Conservation (phyloP, 2,797 vertebrate genomes). For the Fringilla coelebs region DNA sequence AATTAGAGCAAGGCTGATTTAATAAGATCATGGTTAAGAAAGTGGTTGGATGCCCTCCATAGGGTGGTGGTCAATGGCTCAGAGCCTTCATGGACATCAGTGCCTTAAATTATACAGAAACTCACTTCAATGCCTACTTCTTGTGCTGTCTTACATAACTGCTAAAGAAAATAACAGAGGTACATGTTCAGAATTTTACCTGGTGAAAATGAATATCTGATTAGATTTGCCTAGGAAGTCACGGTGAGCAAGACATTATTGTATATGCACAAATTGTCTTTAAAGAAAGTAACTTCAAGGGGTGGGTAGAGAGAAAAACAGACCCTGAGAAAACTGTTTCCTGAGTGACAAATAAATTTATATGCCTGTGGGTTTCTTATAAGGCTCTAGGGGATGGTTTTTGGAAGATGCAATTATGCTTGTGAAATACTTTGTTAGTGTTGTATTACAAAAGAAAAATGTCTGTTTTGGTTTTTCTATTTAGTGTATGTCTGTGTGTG, state of each 20-base stretch:
- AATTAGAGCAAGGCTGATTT: neutral
- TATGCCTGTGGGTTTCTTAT: constrained; percentile 58
- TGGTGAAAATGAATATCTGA: constrained; percentile 48
- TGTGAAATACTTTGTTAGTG: constrained; percentile 36
- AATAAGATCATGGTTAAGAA: neutral
- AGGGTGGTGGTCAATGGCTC: neutral
- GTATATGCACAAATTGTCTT: constrained; percentile 30
- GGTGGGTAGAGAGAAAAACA: constrained; percentile 17
- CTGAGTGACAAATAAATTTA: constrained; percentile 57
- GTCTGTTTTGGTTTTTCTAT: neutral
- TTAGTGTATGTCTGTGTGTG: neutral
- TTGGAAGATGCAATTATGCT: constrained; percentile 43
- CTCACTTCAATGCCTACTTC: neutral
- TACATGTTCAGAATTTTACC: neutral
- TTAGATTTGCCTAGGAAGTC: constrained; percentile 36
- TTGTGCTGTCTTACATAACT: neutral
- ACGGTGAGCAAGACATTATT: constrained; percentile 41
- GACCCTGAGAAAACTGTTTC: constrained; percentile 10
- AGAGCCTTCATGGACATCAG: neutral
- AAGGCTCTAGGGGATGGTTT: constrained; percentile 24
- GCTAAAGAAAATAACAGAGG: neutral
- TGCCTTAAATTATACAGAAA: neutral
- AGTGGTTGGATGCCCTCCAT: neutral
- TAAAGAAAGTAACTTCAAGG: constrained; percentile 45
- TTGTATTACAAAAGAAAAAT: constrained; percentile 43